Base-by-base conservation (phyloP, 2,888 invertebrate species). In the Ditylenchus weischeri region DNA sequence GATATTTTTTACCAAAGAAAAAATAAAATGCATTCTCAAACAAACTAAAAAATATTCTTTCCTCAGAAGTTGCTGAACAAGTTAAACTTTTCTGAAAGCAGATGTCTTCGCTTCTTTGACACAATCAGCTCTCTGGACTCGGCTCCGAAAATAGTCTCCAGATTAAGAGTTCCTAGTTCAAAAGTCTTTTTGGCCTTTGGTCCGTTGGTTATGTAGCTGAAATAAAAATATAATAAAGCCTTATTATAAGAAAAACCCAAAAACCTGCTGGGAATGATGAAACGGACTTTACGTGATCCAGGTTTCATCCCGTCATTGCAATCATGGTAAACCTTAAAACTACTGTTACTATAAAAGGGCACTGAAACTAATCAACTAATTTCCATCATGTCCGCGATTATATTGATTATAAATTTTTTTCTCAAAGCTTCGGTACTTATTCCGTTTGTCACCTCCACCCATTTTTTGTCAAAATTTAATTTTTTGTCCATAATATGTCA, bases 241-340 rank as follows among this genome's bases (percentile, higher is more conserved):
- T 2, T 62, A 61, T 43, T 67, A 57, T 21, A 57, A 21, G 62
- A 65, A 36, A 62, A 66, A 43, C 3, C 1, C 13, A 43, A 43
- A 29, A 29, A 43, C 10, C 57, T 62, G 50, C 68, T 69, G 21
- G 70, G 70, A 50, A 70, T 69, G 43, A 57, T 65, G 65, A 70
- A 69, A 36, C 62, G 59, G n/a, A 70, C 47, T 59, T 70, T 70
- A n/a, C 70, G 65, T 36, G 64, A 65, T 43, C 70, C 70, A 29
- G 70, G 70, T 68, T 70, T 76, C 13, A 79, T 68, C 15, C 80
- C 81, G 71, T 82, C 82, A 69, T 82, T 76, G 62, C 81, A 82
- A 69, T 82, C 80, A 68, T 82, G 81, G 62, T 81, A 80, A 57
- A 79, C 71, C 68, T 68, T 15, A 67, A 66, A 35, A n/a, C 38